These are phyloP conservation scores for Nautilus pompilius DNA, from an alignment of 1,140 invertebrate species.

Conservation along the genomic window DNA sequence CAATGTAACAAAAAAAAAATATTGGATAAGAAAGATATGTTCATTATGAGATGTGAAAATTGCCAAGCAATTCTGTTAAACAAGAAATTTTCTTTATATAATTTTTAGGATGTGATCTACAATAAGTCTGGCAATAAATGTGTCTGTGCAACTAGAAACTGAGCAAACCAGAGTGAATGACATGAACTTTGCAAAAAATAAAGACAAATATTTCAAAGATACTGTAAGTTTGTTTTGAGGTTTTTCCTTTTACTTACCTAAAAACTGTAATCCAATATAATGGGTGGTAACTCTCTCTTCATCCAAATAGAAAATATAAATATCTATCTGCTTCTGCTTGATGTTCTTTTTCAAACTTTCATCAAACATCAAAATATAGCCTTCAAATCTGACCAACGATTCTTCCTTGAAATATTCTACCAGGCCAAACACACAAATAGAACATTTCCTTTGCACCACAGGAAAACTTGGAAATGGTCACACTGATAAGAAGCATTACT, in stretches of 20 bases:
- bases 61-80: too few relatives aligned
- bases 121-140: too few relatives aligned
- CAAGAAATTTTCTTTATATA: too few relatives aligned
- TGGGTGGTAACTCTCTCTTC: constrained; percentile 13
- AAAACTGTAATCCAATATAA: constrained; percentile 17
- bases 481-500: constrained; percentile 15
- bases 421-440: constrained; percentile 19
- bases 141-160: too few relatives aligned
- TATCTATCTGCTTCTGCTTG: constrained; percentile 26
- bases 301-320: constrained; percentile 15
- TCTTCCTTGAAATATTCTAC: constrained; percentile 13
- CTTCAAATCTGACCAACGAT: not conserved
- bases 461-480: constrained; percentile 3
- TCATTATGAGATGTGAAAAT: not conserved
- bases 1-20: not conserved
- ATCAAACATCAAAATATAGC: constrained; percentile 20
- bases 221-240: too few relatives aligned
- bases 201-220: too few relatives aligned
- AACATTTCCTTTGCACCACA: constrained; percentile 15
- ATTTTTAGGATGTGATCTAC: too few relatives aligned
- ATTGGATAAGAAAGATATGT: too few relatives aligned
- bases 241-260: constrained; percentile 5
- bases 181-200: too few relatives aligned
- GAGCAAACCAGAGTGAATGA: too few relatives aligned
- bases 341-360: constrained; percentile 16